phyloP scores from a whole-genome alignment of 1,140 invertebrate genomes.

The Magallana gigas region DNA sequence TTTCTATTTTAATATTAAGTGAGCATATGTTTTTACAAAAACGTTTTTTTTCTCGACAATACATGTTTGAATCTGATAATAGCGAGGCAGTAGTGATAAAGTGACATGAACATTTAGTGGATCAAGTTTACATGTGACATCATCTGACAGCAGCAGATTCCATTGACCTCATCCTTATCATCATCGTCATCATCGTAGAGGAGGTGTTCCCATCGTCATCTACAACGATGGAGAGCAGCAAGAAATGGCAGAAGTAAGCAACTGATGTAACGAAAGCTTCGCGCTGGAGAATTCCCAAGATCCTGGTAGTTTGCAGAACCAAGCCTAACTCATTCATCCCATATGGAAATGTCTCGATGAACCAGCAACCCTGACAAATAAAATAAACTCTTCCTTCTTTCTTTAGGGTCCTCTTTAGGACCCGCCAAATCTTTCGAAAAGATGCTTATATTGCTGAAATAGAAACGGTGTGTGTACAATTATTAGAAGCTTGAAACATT shows the following conservation, averaged over 20 bases:
- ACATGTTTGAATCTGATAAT: not conserved
- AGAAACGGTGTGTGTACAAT: not conserved
- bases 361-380: conserved; percentile 42
- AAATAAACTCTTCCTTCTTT: conserved; percentile 48
- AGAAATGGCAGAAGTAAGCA: conserved; percentile 32
- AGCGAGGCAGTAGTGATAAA: not conserved
- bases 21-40: no score
- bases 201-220: conserved; percentile 28
- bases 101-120: conserved; percentile 5
- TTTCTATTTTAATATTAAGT: no score
- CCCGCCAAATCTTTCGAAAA: conserved; percentile 61
- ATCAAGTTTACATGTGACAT: conserved; percentile 1
- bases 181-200: not conserved
- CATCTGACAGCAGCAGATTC: not conserved
- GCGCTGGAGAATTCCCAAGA: conserved; percentile 44
- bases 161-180: not conserved
- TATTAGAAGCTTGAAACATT: not conserved
- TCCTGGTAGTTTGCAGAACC: conserved; percentile 47
- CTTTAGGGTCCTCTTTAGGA: conserved; percentile 66
- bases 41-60: no score
- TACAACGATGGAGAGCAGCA: conserved; percentile 37
- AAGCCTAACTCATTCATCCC: conserved; percentile 24
- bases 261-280: conserved; percentile 28
- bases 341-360: conserved; percentile 41
- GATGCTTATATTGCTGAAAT: conserved; percentile 34